Base-by-base conservation (phyloP, 2,888 invertebrate species). In the Thelaira solivaga region DNA sequence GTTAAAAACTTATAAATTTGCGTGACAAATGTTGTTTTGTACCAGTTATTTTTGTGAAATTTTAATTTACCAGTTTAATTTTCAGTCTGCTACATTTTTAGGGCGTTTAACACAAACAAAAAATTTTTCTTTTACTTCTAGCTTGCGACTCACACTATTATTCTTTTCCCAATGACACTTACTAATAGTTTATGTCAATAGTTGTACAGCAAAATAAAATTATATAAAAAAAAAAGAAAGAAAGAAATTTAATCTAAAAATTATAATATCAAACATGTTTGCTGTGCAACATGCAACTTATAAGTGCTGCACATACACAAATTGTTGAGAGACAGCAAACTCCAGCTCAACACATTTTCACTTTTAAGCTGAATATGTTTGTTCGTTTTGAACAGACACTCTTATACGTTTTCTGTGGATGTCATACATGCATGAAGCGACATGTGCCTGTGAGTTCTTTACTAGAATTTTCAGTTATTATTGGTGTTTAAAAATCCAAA, bases 171-270 rank as follows among this genome's bases (percentile, higher is more conserved):
- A 34, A n/a, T 78, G 81, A 80, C 81, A 81, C 45, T 61, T 76
- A 80, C 82, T 80, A 82, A 82, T 82, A 80, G 76, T 80, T 76
- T 62, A 73, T 81, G 82, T 81, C 82, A 82, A 51, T 53, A 41
- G 61, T 45, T 13, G n/a, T n/a, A n/a, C n/a, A n/a, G n/a, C n/a
- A n/a, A n/a, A n/a, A n/a, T n/a, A n/a, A n/a, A n/a, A n/a, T n/a
- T n/a, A n/a, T n/a, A n/a, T 20, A 16, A 10, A 18, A n/a, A 26
- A 43, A 2, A 1, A n/a, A 29, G 20, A 43, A 34, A 39, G 16
- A 13, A 10, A 4, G 1, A 4, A 36, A 4, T 36, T n/a, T 13
- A 39, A 13, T 6, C 36, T 16, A 7, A 39, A 69, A n/a, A 8
- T 2, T 24, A 41, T 55, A 49, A 51, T 4, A 22, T 57, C 59